Conservation (phyloP, 2,888 invertebrate genomes). For the Dicranocentrus wangi region DNA sequence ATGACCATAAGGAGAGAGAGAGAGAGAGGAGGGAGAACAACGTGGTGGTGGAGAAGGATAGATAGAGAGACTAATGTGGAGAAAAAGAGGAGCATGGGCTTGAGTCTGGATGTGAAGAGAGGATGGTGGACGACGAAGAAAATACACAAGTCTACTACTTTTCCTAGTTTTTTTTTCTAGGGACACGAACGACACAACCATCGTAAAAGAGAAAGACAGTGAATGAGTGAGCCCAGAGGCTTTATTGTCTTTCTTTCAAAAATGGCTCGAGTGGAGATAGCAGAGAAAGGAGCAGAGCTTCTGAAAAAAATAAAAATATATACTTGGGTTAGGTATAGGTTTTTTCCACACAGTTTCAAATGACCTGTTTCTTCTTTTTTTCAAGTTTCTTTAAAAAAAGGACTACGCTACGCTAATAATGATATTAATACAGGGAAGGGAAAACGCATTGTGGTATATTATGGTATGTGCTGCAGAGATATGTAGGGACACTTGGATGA, state of each 20-base stretch:
- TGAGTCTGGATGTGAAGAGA: not conserved
- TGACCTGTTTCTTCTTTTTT: conserved; percentile 7
- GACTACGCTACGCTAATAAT: conserved; percentile 23
- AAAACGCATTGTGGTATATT: too few species aligned
- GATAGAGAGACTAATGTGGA: not conserved
- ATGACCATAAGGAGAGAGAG: conserved; percentile 65
- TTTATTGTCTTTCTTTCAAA: conserved; percentile 45
- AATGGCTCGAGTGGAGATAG: not conserved
- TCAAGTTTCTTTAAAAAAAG: conserved; percentile 20
- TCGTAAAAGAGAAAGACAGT: conserved; percentile 19
- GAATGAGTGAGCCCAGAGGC: conserved; percentile 47
- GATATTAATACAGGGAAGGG: conserved; percentile 19
- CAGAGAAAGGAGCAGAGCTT: not conserved
- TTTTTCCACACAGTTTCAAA: too few species aligned
- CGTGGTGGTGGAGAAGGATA: too few species aligned
- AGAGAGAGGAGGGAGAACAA: conserved; percentile 14
- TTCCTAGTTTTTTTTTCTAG: not conserved
- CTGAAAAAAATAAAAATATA: too few species aligned
- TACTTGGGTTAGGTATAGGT: too few species aligned
- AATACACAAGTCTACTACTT: too few species aligned
- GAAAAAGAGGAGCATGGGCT: too few species aligned
- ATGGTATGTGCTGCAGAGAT: too few species aligned
- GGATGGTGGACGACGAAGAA: too few species aligned
- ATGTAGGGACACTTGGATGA: too few species aligned
- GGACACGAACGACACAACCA: not conserved